These are phyloP conservation scores for Ophion obscuratus DNA, from an alignment of 2,888 invertebrate species.

Conservation along the genomic window DNA sequence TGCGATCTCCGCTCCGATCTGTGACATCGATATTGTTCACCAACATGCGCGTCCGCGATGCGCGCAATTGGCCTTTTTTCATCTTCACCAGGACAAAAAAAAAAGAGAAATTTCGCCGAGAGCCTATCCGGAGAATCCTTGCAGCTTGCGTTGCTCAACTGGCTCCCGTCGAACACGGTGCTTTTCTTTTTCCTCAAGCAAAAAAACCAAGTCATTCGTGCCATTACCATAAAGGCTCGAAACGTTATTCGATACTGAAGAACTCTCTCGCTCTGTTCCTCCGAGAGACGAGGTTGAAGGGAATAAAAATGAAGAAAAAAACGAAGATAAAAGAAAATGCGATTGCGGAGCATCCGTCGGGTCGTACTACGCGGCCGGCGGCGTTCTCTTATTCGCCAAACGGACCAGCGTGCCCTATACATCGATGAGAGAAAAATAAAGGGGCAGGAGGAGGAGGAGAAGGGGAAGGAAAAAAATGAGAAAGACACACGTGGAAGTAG, in stretches of 20 bases:
- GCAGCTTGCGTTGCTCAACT: no score
- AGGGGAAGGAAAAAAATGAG: background rate
- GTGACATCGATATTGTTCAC: no score
- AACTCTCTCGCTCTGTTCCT: conserved; percentile 6
- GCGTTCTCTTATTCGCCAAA: conserved; percentile 58
- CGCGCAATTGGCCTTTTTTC: no score
- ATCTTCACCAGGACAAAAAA: no score
- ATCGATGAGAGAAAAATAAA: conserved; percentile 16
- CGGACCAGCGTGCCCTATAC: conserved; percentile 50
- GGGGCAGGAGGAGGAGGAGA: background rate
- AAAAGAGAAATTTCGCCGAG: no score
- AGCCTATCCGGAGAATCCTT: no score
- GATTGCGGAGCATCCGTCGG: conserved; percentile 59
- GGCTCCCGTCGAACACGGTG: no score
- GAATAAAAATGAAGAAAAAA: conserved; percentile 11
- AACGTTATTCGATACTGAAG: conserved; percentile 37
- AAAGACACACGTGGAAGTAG: conserved; percentile 59
- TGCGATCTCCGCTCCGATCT: no score
- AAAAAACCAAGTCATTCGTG: background rate
- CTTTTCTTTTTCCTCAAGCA: background rate
- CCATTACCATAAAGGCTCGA: conserved; percentile 30
- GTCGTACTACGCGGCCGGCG: conserved; percentile 54
- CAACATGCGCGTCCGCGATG: no score
- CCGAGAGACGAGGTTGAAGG: background rate
- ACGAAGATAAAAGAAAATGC: conserved; percentile 42